These are phyloP conservation scores for Gymnocheta viridis DNA, from an alignment of 2,888 invertebrate species.

Conservation along the genomic window DNA sequence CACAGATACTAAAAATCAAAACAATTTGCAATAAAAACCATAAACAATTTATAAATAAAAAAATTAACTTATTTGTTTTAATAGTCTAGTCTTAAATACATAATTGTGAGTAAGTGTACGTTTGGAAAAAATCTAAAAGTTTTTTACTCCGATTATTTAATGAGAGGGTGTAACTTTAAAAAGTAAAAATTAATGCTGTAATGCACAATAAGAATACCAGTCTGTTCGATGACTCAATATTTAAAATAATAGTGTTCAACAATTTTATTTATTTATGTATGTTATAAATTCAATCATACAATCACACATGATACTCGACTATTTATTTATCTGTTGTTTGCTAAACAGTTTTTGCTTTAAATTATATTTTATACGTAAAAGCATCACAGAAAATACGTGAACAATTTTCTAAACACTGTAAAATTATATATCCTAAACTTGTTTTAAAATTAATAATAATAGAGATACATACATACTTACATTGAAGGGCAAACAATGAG, in stretches of 20 bases:
- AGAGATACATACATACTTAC: not conserved
- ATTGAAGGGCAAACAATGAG: not conserved
- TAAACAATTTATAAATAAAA: not conserved
- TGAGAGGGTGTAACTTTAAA: too few species aligned
- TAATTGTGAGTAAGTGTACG: too few species aligned
- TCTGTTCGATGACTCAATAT: slow-evolving; percentile 36
- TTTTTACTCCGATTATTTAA: too few species aligned
- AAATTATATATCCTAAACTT: too few species aligned
- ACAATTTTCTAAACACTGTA: not conserved
- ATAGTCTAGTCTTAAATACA: too few species aligned
- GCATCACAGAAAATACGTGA: not conserved
- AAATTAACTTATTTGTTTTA: too few species aligned
- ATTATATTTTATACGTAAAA: too few species aligned
- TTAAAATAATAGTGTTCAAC: not conserved
- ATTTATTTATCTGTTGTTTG: slow-evolving; percentile 1
- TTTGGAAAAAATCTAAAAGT: too few species aligned
- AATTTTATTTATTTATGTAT: not conserved
- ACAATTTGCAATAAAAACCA: slow-evolving; percentile 18
- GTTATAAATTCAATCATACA: too few species aligned
- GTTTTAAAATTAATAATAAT: too few species aligned
- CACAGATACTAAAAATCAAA: slow-evolving; percentile 30
- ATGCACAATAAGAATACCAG: slow-evolving; percentile 4
- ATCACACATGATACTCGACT: not conserved
- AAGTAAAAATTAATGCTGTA: too few species aligned
- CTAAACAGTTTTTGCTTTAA: slow-evolving; percentile 15